Evolutionary conservation across 2,888 invertebrate genomes (phyloP), one percentile per base, ranked within the genome.

Genomic region (Lasioglossum morio): DNA sequence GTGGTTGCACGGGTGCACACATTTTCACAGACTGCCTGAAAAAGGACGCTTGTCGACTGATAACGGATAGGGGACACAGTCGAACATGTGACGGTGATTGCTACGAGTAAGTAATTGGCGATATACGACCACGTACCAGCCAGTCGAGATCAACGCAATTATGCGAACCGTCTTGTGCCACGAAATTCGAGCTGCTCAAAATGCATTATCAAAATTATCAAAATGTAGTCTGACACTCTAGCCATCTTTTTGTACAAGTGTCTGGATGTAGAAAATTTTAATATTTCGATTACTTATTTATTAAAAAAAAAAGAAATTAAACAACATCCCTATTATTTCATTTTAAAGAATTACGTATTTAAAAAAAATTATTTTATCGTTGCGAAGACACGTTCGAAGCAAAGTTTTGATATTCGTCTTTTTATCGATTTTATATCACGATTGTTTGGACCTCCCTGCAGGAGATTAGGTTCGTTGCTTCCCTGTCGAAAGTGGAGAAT

Each of bases 1-100:
- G 48, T 60, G 63, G 30, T 69, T 69, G 72, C 40, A n/a, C 23
- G 27, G 34, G 30, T 40, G 34, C 46, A 40, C n/a, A 40, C 57
- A 57, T 10, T 57, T 57, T 57, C 57, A 12, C 57, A n/a, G 57
- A 27, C 37, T 23, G 34, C 40, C 72, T 57, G 75, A 46, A 80
- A 60, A 80, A 73, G 81, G 69, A 66, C 75, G 14, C 53, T 63
- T 19, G 70, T 43, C 69, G 43, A 37, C 75, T 53, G 85, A 87
- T 87, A 89, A 86, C 72, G 63, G 81, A 85, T 80, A 46, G 75
- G 81, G 83, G 63, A 77, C 83, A 85, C 74, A 69, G 72, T 57
- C 53, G 79, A 85, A 75, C 77, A 70, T 84, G 77, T 81, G 91
- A 85, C 82, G 79, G 86, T 73, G 87, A 82, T 80, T 78, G 75